Evolutionary conservation across 92 coral and sea anemone genomes (phyloP), one percentile per base, ranked within the genome.

Genomic region (Palythoa heliodiscus): DNA sequence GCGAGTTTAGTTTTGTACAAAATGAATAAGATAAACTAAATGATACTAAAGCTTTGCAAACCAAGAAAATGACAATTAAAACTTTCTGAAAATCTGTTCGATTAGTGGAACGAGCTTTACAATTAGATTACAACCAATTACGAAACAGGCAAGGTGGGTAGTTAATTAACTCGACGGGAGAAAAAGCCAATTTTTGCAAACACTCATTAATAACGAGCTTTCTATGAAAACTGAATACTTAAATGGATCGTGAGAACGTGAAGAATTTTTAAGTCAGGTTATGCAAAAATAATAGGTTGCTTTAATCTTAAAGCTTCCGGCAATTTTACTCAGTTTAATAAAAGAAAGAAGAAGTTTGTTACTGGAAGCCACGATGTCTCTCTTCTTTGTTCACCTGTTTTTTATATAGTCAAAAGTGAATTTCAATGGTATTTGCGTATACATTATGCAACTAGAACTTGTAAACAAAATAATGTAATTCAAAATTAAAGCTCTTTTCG

Each of bases 161-260:
- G 58, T 74, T 63, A 66, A 80, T 80, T 43, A 68, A 80, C 84
- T 23, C 84, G 84, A 80, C 84, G 90, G 92, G 85, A 64, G 78
- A 24, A 54, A 73, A 52, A 76, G 92, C 84, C 89, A 87, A 90
- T 82, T 82, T 76, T 83, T 87, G 71, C 88, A 20, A 57, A 69
- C 75, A 82, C 90, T 90, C 90, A 76, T 87, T 87, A 90, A 78
- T 10, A n/a, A n/a, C n/a, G n/a, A n/a, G n/a, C n/a, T n/a, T n/a
- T n/a, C n/a, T n/a, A n/a, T n/a, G 70, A 88, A 25, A 66, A 19
- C 72, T 47, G 61, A 47, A 80, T 52, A 23, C 24, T 80, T 66
- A 24, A 67, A 47, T 29, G 52, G 58, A 35, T 14, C n/a, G 37
- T 48, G 52, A 12, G 24, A 12, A 14, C 20, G 22, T 13, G 22